Conservation (phyloP, 2,888 invertebrate genomes). For the Drosophila mulleri region DNA sequence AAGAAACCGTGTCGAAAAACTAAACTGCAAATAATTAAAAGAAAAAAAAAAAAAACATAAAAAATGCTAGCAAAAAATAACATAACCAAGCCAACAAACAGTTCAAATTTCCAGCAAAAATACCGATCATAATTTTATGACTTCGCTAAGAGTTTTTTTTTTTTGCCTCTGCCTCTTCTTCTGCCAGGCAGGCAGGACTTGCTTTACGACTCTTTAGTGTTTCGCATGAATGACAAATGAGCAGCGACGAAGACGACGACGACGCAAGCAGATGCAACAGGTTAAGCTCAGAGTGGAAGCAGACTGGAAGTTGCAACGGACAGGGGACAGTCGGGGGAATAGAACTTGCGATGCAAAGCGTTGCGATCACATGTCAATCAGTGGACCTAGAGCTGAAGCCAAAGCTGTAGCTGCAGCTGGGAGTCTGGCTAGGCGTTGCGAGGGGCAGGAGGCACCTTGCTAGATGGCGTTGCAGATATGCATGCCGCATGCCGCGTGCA, state of each 20-base stretch:
- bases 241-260: constrained; percentile 54
- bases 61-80: constrained; percentile 42
- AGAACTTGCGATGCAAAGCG: constrained; percentile 60
- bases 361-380: constrained; percentile 79
- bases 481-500: constrained; percentile 70
- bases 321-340: constrained; percentile 14
- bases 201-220: constrained; percentile 72
- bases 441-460: constrained; percentile 1
- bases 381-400: constrained; percentile 41
- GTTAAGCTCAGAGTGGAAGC: constrained; percentile 39
- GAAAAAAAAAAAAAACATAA: constrained; percentile 5
- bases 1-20: constrained; percentile 70
- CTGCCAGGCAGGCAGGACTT: constrained; percentile 47
- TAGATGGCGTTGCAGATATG: constrained; percentile 79
- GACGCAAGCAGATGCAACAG: constrained; percentile 62
- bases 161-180: background rate
- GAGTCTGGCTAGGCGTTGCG: background rate
- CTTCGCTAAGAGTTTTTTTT: constrained; percentile 36
- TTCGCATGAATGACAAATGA: constrained; percentile 80
- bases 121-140: constrained; percentile 79
- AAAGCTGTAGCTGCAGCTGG: constrained; percentile 10
- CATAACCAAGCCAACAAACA: constrained; percentile 36
- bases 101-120: constrained; percentile 69
- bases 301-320: background rate
- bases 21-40: constrained; percentile 60